Evolutionary conservation across 2,113 vertebrate species (phyloP).

Genomic region (Prionailurus bengalensis): DNA sequence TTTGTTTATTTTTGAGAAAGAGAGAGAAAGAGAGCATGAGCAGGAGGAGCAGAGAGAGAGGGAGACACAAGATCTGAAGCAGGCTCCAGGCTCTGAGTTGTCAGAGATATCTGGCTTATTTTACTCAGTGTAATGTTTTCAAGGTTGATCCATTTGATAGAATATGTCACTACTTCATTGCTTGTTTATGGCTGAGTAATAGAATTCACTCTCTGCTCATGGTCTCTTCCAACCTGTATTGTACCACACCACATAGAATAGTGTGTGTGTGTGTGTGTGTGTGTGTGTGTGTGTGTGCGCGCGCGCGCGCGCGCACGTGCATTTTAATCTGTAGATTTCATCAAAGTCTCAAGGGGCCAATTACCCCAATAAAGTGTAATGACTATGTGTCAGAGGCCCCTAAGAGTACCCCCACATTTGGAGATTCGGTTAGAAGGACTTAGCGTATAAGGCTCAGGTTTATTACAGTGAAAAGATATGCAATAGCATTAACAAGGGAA

Average conservation of each 20-base stretch:
- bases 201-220: background rate
- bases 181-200: too few species aligned
- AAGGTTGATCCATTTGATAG: too few species aligned
- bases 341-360: background rate
- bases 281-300: too few species aligned
- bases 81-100: too few species aligned
- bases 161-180: too few species aligned
- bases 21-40: too few species aligned
- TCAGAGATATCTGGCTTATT: too few species aligned
- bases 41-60: too few species aligned
- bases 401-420: background rate
- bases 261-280: background rate
- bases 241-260: background rate
- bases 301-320: too few species aligned
- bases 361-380: background rate
- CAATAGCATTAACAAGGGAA: background rate
- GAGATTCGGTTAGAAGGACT: background rate
- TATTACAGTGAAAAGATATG: background rate
- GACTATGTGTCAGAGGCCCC: background rate
- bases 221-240: background rate
- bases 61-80: too few species aligned
- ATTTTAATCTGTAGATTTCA: background rate
- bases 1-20: too few species aligned
- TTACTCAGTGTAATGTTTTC: too few species aligned
- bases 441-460: background rate